Evolutionary conservation across 2,888 invertebrate genomes (phyloP), one percentile per base, ranked within the genome.

Genomic region (Megamerina dolium): DNA sequence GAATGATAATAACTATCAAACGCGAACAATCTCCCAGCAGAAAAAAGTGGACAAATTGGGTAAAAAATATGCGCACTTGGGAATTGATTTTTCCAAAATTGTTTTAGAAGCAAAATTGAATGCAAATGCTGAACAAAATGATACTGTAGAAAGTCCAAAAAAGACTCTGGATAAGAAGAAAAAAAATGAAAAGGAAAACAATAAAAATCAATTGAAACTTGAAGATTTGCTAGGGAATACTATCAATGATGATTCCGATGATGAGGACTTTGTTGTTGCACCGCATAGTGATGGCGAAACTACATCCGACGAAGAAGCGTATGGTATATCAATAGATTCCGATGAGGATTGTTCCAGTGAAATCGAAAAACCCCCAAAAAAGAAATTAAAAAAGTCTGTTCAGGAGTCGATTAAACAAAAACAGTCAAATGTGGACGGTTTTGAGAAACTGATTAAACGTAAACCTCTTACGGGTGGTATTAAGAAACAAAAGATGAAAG

Each of bases 181-280:
- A 45, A 43, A 10, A 21, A 30, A 18, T 29, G 39, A 31, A 30
- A 5, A 20, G 43, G 27, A 8, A 40, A 36, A 39, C 23, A 30
- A 41, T 0, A 60, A 58, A 29, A 60, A 59, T 5, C 43, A 54
- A 8, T 40, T 56, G 1, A 40, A 57, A 33, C 37, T 66, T 4
- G 55, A 60, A 40, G 67, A 68, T 45, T 47, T 68, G 12, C 39
- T 68, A 23, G 67, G 60, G 13, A 59, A 49, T 9, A 67, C 69
- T 5, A 48, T 68, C 6, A 56, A 53, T 36, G 70, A 68, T 4
- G 70, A 67, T 26, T 61, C 68, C 2, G 63, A 61, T 4, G 70
- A 67, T 50, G 70, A 66, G 39, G 68, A 67, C 31, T 69, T 54
- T 29, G 29, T 48, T 35, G 54, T 44, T 5, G 37, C 40, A 13